Evolutionary conservation across 2,797 vertebrate species (phyloP), one percentile per base, ranked within the genome.

Genomic region (Carapus acus): DNA sequence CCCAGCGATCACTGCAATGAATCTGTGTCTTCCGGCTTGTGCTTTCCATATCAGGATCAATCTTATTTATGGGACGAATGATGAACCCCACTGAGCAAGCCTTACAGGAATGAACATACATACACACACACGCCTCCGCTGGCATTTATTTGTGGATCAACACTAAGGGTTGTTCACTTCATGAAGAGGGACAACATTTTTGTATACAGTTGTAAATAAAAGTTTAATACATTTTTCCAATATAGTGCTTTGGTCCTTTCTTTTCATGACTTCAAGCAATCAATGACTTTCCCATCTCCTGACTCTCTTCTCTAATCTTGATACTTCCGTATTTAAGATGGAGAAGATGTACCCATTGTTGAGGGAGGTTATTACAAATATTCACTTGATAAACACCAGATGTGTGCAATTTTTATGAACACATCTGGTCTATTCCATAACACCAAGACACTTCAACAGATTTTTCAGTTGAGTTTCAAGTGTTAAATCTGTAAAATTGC

Each of bases 11-110:
- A 38, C 47, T 18, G n/a, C n/a, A 9, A 33, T 3, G 6, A 11
- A 11, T 49, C 33, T 20, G 7, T 2, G 14, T 1, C n/a, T 33
- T 6, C 7, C 11, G 3, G 31, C 5, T 19, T 56, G 33, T 24
- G 7, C 31, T 49, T 4, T 47, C 2, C 6, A 15, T 59, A 71
- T 67, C 84, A 96, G 93, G 91, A 36, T 90, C 88, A 43, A 76
- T 96, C 69, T 80, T 94, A 60, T 93, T 93, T 60, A 90, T 91
- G 79, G 92, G 94, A 37, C 87, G 89, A 85, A 85, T 95, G 69
- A 84, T 87, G 84, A 91, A 92, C 74, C 92, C 92, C 43, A 82
- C 83, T 5, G 71, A 33, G 11, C 31, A 33, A 13, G 14, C 31
- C 11, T 7, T 13, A 7, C 14, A 33, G 31, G 11, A 7, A 89